phyloP scores from a whole-genome alignment of 2,888 invertebrate genomes.

The Agonopterix heracliana region DNA sequence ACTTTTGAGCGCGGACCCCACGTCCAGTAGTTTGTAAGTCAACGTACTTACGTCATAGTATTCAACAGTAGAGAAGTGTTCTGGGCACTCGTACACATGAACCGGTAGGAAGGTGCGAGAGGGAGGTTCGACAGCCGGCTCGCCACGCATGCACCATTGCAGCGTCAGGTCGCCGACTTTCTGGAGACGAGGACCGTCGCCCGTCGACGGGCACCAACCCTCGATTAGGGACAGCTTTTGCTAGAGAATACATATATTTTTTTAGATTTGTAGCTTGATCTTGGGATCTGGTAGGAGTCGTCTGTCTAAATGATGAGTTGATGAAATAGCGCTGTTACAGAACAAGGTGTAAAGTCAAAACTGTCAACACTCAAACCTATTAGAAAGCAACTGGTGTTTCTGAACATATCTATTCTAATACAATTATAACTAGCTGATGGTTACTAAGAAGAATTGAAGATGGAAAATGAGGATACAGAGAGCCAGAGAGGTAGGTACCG shows the following conservation, averaged over 20 bases:
- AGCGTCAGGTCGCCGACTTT: conserved; percentile 77
- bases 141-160: conserved; percentile 83
- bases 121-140: conserved; percentile 73
- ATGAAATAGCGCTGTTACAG: background rate
- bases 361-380: too few relatives aligned
- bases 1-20: too few relatives aligned
- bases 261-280: background rate
- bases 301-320: background rate
- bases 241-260: conserved; percentile 54
- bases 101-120: conserved; percentile 81
- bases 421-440: too few relatives aligned
- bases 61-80: conserved; percentile 88
- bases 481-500: too few relatives aligned
- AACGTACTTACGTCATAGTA: conserved; percentile 86
- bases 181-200: conserved; percentile 54
- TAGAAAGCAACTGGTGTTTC: too few relatives aligned
- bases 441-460: too few relatives aligned
- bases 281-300: background rate
- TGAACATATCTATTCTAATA: too few relatives aligned
- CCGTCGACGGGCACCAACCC: conserved; percentile 68
- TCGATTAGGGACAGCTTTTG: conserved; percentile 83
- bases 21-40: too few relatives aligned
- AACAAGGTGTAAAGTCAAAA: background rate
- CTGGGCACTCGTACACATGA: conserved; percentile 86
- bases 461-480: too few relatives aligned